Percentiles rank a stretch among this genome's conserved stretches.
Evolutionary conservation across 2,888 invertebrate species (phyloP).

Genomic region (Drosophila greeni): DNA sequence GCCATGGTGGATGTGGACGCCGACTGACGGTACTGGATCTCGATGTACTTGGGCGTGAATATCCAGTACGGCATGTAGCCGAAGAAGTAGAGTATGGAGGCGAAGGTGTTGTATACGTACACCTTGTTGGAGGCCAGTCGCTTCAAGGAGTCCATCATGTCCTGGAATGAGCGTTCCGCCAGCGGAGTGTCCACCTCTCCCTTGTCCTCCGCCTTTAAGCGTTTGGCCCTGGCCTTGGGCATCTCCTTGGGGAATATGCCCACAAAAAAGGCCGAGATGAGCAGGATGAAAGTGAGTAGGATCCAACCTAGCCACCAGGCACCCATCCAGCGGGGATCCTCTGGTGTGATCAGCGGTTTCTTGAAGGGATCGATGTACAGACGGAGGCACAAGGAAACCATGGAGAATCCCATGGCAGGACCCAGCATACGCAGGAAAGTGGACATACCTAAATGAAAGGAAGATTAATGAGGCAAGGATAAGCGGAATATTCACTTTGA

Average conservation of each 20-base stretch:
- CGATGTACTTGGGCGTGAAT: constrained; percentile 89
- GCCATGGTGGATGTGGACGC: constrained; percentile 84
- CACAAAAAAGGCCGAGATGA: constrained; percentile 81
- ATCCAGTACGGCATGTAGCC: constrained; percentile 88
- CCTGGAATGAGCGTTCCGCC: constrained; percentile 77
- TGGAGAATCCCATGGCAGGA: constrained; percentile 82
- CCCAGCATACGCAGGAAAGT: constrained; percentile 82
- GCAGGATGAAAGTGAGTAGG: constrained; percentile 81
- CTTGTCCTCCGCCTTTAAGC: constrained; percentile 42
- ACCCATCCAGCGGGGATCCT: constrained; percentile 87
- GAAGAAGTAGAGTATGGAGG: constrained; percentile 85
- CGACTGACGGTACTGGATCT: constrained; percentile 87
- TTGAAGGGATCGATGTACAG: constrained; percentile 83
- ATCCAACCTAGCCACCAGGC: constrained; percentile 90
- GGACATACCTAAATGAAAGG: constrained; percentile 81
- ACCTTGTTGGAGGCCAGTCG: constrained; percentile 83
- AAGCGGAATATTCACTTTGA: too few species aligned
- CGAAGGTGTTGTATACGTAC: constrained; percentile 85
- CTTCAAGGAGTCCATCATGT: constrained; percentile 83
- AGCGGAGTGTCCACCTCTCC: neutral
- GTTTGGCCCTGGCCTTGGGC: constrained; percentile 82
- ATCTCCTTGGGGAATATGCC: constrained; percentile 85
- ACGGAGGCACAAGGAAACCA: constrained; percentile 83
- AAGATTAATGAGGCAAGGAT: too few species aligned
- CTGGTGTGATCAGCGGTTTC: constrained; percentile 82